These are phyloP conservation scores for Choloepus didactylus DNA, from an alignment of 2,797 vertebrate species.

Conservation along the genomic window DNA sequence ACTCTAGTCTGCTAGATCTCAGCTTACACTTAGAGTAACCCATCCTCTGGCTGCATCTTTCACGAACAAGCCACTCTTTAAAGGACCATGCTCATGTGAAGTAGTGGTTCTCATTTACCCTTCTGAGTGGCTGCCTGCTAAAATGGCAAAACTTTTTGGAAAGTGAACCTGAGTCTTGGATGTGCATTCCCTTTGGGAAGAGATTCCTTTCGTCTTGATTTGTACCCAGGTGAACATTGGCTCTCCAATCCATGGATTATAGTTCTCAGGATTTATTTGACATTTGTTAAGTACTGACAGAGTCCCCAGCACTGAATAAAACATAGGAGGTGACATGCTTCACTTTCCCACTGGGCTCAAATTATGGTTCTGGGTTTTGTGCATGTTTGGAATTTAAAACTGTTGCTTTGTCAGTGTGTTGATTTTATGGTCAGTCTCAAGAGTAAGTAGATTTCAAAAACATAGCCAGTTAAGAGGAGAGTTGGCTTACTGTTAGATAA, in stretches of 20 bases:
- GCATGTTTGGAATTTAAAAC: conserved; percentile 80
- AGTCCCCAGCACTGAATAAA: conserved; percentile 50
- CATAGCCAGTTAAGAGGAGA: conserved; percentile 82
- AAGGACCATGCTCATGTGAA: background rate
- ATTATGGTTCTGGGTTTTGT: conserved; percentile 80
- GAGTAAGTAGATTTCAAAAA: conserved; percentile 86
- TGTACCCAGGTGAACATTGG: conserved; percentile 4
- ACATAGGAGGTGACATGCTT: conserved; percentile 63
- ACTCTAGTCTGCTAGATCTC: background rate
- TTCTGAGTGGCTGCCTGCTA: background rate
- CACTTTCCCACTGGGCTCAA: conserved; percentile 72
- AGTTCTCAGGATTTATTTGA: conserved; percentile 62
- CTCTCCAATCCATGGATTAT: background rate
- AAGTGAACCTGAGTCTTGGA: background rate
- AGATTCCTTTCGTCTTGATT: conserved; percentile 19
- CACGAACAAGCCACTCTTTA: background rate
- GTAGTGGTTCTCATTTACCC: background rate
- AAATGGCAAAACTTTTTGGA: background rate
- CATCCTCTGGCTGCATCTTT: background rate
- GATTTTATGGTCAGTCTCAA: conserved; percentile 85
- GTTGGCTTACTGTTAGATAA: conserved; percentile 80
- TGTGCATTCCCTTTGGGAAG: background rate
- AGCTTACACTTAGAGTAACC: background rate
- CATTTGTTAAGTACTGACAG: conserved; percentile 59
- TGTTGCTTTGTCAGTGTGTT: conserved; percentile 83